Percentiles rank a stretch among this genome's conserved stretches.
These are phyloP conservation scores for Crotalus helleri DNA, from an alignment of 2,113 vertebrate species.

Conservation along the genomic window DNA sequence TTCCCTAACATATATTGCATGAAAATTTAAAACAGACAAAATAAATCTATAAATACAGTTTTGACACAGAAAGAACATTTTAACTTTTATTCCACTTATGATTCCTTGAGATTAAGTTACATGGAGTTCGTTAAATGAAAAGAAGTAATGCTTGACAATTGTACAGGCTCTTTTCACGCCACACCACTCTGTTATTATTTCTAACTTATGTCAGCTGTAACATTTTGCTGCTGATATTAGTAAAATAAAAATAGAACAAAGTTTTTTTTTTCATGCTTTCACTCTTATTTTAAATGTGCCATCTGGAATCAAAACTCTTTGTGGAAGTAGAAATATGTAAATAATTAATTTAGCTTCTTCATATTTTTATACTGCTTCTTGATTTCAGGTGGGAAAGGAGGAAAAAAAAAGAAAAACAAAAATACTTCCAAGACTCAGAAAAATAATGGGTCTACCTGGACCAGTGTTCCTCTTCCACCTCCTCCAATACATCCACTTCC, in stretches of 20 bases:
- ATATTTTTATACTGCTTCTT: slow-evolving; percentile 51
- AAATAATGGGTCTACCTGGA: slow-evolving; percentile 92
- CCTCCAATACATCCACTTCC: slow-evolving; percentile 94
- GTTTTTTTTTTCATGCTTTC: neutral
- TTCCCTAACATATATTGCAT: slow-evolving; percentile 46
- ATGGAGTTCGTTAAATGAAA: slow-evolving; percentile 38
- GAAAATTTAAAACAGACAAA: slow-evolving; percentile 31
- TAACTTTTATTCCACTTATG: slow-evolving; percentile 45
- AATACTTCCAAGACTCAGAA: slow-evolving; percentile 85
- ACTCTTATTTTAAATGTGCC: slow-evolving; percentile 38
- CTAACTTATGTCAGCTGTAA: slow-evolving; percentile 49
- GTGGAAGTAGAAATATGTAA: slow-evolving; percentile 35
- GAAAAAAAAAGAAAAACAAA: slow-evolving; percentile 98
- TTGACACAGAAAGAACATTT: slow-evolving; percentile 21
- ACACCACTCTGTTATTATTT: slow-evolving; percentile 56
- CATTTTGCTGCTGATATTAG: slow-evolving; percentile 47
- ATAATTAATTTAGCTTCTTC: slow-evolving; percentile 21
- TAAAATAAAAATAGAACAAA: slow-evolving; percentile 52
- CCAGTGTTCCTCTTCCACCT: slow-evolving; percentile 91
- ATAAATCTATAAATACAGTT: slow-evolving; percentile 59
- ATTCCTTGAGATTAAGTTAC: slow-evolving; percentile 23
- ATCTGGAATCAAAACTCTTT: slow-evolving; percentile 55
- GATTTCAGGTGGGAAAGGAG: slow-evolving; percentile 91
- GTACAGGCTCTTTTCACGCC: slow-evolving; percentile 39
- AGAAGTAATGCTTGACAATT: slow-evolving; percentile 53